Base-by-base conservation (phyloP, 2,888 invertebrate genomes). In the Himalopsyche kuldschensis region DNA sequence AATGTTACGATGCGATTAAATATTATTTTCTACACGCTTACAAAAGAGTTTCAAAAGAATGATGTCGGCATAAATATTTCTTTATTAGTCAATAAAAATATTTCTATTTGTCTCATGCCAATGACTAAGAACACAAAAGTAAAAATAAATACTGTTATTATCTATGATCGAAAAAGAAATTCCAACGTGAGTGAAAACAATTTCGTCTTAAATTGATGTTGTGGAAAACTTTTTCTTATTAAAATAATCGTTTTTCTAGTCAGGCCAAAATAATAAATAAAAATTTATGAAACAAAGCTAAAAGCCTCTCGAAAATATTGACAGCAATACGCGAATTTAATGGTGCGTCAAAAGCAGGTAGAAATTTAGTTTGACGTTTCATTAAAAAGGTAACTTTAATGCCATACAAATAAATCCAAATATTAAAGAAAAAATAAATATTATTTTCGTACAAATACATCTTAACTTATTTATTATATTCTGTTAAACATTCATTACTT, bases 1-100 rank as follows among this genome's bases (percentile, higher is more conserved):
- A 32, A 35, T 32, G 32, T 32, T 78, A 78, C 78, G 41, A 30
- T 5, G 78, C 77, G 76, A 77, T 81, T 81, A 81, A 81, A 81
- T 81, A 81, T 81, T 81, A 81, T 81, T 81, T 81, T 55, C 81
- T 81, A 17, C 32, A 30, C 46, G 46, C 20, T 35, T 30, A 47
- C 35, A 46, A 35, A 46, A 77, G 30, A 41, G 47, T 20, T 48
- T 81, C 11, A 41, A 77, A 77, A 48, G 77, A 81, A 48, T 81
- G 47, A 81, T 77, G 81, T 8, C 15, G 17, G 31, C 77, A 47
- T 27, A 69, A 69, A 27, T 69, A 69, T 69, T 30, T 69, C 17
- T 69, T 27, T 11, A 69, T 69, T 69, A 27, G 24, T 30, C 27
- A 11, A 69, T 15, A 27, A 30, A 69, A 27, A 69, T 27, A 41